Evolutionary conservation across 1,140 invertebrate genomes (phyloP).

Genomic region (Sarcophaga bullata): DNA sequence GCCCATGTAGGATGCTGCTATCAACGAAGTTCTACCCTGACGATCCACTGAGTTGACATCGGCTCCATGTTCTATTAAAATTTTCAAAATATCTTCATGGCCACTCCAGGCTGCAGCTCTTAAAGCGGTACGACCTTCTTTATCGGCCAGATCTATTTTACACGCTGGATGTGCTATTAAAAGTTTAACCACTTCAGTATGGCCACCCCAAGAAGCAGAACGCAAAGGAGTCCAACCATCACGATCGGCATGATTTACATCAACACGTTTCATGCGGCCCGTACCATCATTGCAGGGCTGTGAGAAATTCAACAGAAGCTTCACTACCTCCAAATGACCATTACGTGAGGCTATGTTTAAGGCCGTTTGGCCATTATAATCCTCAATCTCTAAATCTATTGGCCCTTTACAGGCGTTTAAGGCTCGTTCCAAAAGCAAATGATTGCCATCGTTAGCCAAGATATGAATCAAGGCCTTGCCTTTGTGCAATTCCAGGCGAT

Average conservation of each 20-base stretch:
- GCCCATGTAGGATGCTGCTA: constrained; percentile 89
- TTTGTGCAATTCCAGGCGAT: constrained; percentile 69
- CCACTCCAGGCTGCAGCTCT: constrained; percentile 89
- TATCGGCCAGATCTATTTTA: constrained; percentile 78
- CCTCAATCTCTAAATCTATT: constrained; percentile 72
- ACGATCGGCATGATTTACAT: constrained; percentile 83
- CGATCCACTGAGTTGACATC: constrained; percentile 85
- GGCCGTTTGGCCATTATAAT: constrained; percentile 83
- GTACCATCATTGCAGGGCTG: constrained; percentile 67
- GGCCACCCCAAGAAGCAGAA: constrained; percentile 91
- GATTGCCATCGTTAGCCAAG: constrained; percentile 79
- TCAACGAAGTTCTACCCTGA: constrained; percentile 89
- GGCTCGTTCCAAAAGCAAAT: constrained; percentile 72
- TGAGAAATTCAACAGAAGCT: constrained; percentile 66
- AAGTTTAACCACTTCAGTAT: constrained; percentile 88
- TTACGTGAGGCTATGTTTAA: constrained; percentile 85
- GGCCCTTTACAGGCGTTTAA: constrained; percentile 70
- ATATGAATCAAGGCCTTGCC: constrained; percentile 79
- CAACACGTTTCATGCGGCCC: constrained; percentile 72
- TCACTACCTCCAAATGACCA: constrained; percentile 80
- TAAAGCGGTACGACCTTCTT: constrained; percentile 77
- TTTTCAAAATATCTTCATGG: constrained; percentile 79
- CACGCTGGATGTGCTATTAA: constrained; percentile 81
- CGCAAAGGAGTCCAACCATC: constrained; percentile 91
- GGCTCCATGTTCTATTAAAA: constrained; percentile 75